phyloP scores from a whole-genome alignment of 1,140 invertebrate genomes.

The Drosophila eugracilis region DNA sequence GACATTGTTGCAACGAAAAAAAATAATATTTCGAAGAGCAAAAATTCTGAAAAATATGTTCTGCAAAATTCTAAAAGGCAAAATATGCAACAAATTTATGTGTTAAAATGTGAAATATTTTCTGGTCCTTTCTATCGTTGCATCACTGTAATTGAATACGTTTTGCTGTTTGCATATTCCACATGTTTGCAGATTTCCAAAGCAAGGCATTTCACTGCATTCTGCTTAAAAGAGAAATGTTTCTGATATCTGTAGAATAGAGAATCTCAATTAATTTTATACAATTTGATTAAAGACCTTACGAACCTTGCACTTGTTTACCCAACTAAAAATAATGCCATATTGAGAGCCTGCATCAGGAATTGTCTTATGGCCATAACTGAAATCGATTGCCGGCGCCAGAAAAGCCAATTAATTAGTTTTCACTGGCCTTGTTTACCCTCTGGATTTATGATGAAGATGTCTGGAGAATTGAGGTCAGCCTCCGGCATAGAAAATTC shows the following conservation, averaged over 20 bases:
- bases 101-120: not conserved
- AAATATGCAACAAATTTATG: constrained; percentile 8
- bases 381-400: constrained; percentile 14
- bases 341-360: not conserved
- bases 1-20: constrained; percentile 25
- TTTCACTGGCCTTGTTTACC: constrained; percentile 49
- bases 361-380: constrained; percentile 7
- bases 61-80: constrained; percentile 3
- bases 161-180: not conserved
- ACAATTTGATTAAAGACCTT: too few species aligned
- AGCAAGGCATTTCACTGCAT: not conserved
- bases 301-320: too few species aligned
- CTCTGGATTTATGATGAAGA: constrained; percentile 41
- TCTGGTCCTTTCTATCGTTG: not conserved
- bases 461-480: constrained; percentile 46
- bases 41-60: constrained; percentile 5
- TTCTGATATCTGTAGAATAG: too few species aligned
- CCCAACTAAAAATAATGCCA: not conserved
- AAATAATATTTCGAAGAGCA: not conserved
- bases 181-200: not conserved
- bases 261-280: too few species aligned
- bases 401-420: constrained; percentile 52
- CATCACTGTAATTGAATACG: not conserved
- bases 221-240: not conserved
- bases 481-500: constrained; percentile 4